phyloP scores from a whole-genome alignment of 2,797 vertebrate genomes.

The Masticophis lateralis region DNA sequence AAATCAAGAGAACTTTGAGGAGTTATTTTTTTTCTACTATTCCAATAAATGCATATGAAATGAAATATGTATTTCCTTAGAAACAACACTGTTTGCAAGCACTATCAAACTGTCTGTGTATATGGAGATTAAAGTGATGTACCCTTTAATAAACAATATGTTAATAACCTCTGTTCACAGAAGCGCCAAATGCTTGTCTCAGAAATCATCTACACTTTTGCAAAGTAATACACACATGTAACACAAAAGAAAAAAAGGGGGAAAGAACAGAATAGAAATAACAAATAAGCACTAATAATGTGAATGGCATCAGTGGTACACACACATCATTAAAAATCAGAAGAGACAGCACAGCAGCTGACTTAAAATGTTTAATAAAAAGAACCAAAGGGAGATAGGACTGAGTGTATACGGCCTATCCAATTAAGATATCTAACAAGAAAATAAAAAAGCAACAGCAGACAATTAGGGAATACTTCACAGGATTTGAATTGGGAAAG shows the following conservation, averaged over 20 bases:
- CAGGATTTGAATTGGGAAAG: background rate
- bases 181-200: background rate
- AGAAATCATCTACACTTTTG: background rate
- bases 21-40: background rate
- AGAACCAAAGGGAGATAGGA: background rate
- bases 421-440: background rate
- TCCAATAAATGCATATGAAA: background rate
- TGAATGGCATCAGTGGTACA: background rate
- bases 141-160: background rate
- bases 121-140: background rate
- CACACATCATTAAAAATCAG: background rate
- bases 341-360: background rate
- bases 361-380: background rate
- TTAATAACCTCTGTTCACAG: background rate
- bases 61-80: background rate
- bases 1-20: background rate
- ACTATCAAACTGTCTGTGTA: background rate
- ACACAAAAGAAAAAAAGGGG: background rate
- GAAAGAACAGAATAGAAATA: background rate
- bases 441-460: background rate
- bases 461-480: background rate
- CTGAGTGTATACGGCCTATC: background rate
- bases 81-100: background rate
- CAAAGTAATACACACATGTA: background rate
- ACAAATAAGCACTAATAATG: background rate